A percentile compares a stretch with the other conserved stretches of the same genome.
Conservation (phyloP, 2,888 invertebrate species). For the Caenorhabditis zanzibari region DNA sequence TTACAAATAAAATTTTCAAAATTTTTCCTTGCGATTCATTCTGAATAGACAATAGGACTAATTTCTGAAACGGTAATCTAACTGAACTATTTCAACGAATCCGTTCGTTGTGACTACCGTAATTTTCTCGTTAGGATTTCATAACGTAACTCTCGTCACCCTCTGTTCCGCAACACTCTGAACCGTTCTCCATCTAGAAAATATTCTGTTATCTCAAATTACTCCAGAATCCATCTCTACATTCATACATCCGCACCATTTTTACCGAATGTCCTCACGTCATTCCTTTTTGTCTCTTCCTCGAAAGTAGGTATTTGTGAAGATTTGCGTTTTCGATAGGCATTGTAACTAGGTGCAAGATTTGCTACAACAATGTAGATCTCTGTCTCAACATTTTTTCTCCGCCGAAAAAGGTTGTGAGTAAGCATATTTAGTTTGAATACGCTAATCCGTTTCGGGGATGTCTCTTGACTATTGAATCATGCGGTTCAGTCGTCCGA, state of each 20-base stretch:
- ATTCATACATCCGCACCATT: conserved; percentile 43
- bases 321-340: conserved; percentile 40
- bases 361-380: conserved; percentile 34
- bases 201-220: background rate
- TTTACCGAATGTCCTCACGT: conserved; percentile 11
- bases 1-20: too few species aligned
- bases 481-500: conserved; percentile 21
- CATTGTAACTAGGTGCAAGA: background rate
- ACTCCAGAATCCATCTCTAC: conserved; percentile 14
- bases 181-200: background rate
- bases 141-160: background rate
- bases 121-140: too few species aligned
- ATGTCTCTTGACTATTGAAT: conserved; percentile 15
- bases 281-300: background rate
- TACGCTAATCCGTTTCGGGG: background rate
- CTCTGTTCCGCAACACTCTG: background rate
- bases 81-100: too few species aligned
- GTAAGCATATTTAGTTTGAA: conserved; percentile 14
- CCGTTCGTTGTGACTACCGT: too few species aligned
- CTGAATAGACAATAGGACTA: too few species aligned
- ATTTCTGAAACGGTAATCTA: too few species aligned
- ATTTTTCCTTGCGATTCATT: too few species aligned
- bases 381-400: conserved; percentile 4
- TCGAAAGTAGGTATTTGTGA: conserved; percentile 13
- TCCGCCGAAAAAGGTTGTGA: background rate